phyloP scores from a whole-genome alignment of 2,797 vertebrate species.

The Onychomys arenicola region DNA sequence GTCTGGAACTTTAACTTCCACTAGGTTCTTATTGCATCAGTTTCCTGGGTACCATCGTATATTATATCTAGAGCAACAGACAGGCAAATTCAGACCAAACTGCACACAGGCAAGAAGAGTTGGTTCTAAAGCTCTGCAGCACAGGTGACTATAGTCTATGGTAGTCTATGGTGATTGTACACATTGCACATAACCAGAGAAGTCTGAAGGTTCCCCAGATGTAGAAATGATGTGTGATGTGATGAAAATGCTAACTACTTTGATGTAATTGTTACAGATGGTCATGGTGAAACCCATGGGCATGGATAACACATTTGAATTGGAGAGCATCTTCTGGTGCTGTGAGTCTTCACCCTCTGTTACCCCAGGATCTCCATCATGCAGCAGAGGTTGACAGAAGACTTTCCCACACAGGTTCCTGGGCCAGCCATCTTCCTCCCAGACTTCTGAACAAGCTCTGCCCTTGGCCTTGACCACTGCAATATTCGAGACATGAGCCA shows the following conservation, averaged over 20 bases:
- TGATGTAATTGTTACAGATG: background rate
- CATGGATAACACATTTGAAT: background rate
- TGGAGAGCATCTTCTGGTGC: background rate
- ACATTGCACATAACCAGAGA: background rate
- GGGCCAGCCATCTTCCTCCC: background rate
- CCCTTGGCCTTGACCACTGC: constrained; percentile 6
- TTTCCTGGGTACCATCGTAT: background rate
- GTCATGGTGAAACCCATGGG: background rate
- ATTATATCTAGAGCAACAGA: background rate
- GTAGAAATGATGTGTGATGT: background rate
- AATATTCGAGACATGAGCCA: background rate
- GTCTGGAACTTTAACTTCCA: background rate
- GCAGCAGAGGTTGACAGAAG: background rate
- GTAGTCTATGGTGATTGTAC: background rate
- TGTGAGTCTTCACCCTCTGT: background rate
- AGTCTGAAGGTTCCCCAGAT: background rate
- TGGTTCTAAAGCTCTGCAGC: background rate
- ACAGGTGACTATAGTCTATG: background rate
- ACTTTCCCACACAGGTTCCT: background rate
- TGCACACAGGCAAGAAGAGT: background rate
- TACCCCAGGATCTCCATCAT: background rate
- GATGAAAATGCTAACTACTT: background rate
- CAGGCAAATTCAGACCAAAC: background rate
- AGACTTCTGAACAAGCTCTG: background rate
- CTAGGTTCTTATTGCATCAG: background rate